Evolutionary conservation across 2,797 vertebrate genomes (phyloP).

Genomic region (Enteromius fasciolatus): DNA sequence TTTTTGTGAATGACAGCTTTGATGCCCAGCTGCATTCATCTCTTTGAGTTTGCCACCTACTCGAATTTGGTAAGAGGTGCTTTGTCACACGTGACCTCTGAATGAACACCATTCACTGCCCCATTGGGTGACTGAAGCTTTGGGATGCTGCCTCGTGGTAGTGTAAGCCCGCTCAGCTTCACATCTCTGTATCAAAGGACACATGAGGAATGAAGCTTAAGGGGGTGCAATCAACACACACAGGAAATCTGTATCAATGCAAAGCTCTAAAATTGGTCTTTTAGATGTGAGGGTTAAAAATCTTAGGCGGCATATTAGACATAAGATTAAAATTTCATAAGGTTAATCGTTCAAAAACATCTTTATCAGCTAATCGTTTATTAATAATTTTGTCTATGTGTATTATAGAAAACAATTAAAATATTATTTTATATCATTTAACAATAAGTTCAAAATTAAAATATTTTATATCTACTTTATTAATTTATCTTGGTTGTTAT

Average conservation of each 20-base stretch:
- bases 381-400: neutral
- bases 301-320: neutral
- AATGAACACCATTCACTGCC: constrained; percentile 54
- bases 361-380: neutral
- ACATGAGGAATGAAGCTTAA: constrained; percentile 49
- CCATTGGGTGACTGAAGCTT: constrained; percentile 66
- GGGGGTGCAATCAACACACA: constrained; percentile 22
- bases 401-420: neutral
- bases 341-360: neutral
- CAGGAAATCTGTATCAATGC: constrained; percentile 2
- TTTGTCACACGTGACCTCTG: constrained; percentile 78
- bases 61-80: constrained; percentile 79
- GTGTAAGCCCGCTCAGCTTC: constrained; percentile 71
- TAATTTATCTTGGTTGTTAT: neutral
- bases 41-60: constrained; percentile 66
- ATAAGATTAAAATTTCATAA: neutral
- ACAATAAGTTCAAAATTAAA: neutral
- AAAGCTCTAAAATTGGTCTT: neutral
- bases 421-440: neutral
- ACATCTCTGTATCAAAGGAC: constrained; percentile 69
- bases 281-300: neutral
- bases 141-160: constrained; percentile 66
- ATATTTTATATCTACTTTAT: neutral
- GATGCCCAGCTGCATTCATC: constrained; percentile 34
- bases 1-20: constrained; percentile 51